Evolutionary conservation across 2,888 invertebrate species (phyloP).

Genomic region (Drosophila meridionalis): DNA sequence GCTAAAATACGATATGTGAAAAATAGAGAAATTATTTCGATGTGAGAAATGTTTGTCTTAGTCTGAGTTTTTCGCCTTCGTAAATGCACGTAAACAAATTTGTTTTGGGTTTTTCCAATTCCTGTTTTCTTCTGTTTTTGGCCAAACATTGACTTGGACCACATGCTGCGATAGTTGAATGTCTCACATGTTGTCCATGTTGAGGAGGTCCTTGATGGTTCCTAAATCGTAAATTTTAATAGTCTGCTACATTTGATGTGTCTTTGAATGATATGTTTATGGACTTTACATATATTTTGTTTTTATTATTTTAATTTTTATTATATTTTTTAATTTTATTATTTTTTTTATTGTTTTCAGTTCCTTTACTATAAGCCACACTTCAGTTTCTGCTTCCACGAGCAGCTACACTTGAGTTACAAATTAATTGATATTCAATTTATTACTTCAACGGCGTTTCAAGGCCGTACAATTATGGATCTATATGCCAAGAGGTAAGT

Average conservation of each 20-base stretch:
- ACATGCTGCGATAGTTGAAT: conserved; percentile 58
- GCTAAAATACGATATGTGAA: conserved; percentile 53
- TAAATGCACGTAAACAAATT: conserved; percentile 65
- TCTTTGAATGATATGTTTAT: not conserved
- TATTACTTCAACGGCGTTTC: conserved; percentile 60
- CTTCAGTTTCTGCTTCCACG: conserved; percentile 30
- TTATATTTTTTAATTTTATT: not conserved
- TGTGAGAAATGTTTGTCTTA: conserved; percentile 21
- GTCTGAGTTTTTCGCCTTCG: conserved; percentile 13
- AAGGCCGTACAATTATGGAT: conserved; percentile 82
- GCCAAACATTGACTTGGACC: conserved; percentile 39
- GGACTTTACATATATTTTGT: not conserved
- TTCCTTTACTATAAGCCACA: conserved; percentile 35
- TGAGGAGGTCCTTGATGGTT: conserved; percentile 41
- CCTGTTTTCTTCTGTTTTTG: conserved; percentile 12
- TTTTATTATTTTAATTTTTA: not conserved
- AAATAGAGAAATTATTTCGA: not conserved
- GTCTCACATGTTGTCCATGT: conserved; percentile 50
- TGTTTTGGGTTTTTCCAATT: conserved; percentile 50
- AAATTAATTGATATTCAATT: conserved; percentile 19
- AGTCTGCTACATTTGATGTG: conserved; percentile 31
- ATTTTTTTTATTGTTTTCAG: conserved; percentile 31
- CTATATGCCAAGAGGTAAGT: conserved; percentile 75
- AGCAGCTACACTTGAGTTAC: conserved; percentile 27
- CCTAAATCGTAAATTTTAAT: conserved; percentile 39